phyloP scores from a whole-genome alignment of 2,888 invertebrate genomes.

The Nemotelus nigrinus region DNA sequence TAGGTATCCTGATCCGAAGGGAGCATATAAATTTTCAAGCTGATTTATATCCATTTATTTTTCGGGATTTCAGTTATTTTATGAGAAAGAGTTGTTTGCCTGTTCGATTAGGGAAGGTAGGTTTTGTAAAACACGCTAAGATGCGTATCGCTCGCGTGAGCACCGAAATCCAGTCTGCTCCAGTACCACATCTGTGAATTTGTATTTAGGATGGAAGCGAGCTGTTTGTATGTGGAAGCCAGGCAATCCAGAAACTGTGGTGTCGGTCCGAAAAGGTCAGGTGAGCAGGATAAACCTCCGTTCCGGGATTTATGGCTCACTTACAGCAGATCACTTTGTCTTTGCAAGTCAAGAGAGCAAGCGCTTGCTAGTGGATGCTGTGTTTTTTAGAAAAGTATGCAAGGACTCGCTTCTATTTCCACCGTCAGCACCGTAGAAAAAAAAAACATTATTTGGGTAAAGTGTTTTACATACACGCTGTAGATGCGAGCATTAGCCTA shows the following conservation, averaged over 20 bases:
- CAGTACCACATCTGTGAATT: neutral
- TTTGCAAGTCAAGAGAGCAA: constrained; percentile 40
- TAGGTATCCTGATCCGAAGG: constrained; percentile 41
- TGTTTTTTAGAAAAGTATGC: neutral
- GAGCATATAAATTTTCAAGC: constrained; percentile 50
- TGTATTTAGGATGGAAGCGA: too few relatives aligned
- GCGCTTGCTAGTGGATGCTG: constrained; percentile 13
- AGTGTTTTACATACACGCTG: constrained; percentile 25
- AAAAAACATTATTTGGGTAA: neutral
- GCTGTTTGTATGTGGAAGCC: too few relatives aligned
- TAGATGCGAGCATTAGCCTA: constrained; percentile 6
- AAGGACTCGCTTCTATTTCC: neutral
- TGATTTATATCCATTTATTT: constrained; percentile 49
- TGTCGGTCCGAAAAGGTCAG: constrained; percentile 32
- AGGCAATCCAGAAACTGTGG: neutral
- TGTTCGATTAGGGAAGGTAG: constrained; percentile 18
- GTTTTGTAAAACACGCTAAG: constrained; percentile 27
- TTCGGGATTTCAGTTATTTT: constrained; percentile 44
- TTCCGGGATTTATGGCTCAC: constrained; percentile 43
- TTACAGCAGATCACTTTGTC: constrained; percentile 43
- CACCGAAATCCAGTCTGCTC: neutral
- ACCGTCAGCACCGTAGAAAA: neutral
- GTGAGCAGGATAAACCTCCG: constrained; percentile 40
- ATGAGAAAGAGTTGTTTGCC: constrained; percentile 25
- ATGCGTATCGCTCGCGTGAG: constrained; percentile 29